Evolutionary conservation across 2,888 invertebrate species (phyloP), one percentile per base, ranked within the genome.

Genomic region (Hydroisotoma schaefferi): DNA sequence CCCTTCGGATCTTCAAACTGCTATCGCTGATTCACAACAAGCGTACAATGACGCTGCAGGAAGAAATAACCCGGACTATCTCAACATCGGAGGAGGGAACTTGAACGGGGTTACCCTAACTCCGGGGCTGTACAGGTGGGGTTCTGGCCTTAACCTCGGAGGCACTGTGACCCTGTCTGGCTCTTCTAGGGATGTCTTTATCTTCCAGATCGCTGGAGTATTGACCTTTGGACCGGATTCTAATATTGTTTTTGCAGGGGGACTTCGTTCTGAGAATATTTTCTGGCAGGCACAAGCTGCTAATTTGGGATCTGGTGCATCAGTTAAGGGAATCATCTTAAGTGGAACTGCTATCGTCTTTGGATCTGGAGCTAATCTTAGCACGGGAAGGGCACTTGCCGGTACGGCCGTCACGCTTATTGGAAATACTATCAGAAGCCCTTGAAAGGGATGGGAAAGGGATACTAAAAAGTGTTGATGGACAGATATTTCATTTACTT

Each of bases 21-120:
- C 38, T 8, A 8, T 20, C 15, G 6, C n/a, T 25, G 22, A 28
- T 23, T 15, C 12, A 2, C n/a, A 12, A 12, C 6, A 53, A 3
- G 59, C 59, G n/a, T 59, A 59, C 26, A 46, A 33, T 20, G 59
- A 59, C 37, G 59, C 54, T 20, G 33, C 53, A 1, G 47, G 54
- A 4, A 20, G 59, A 20, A n/a, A 10, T 6, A 46, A 53, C 18
- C 59, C 59, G 4, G 54, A 59, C 33, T n/a, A 27, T 12, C n/a
- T 46, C 25, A 53, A 59, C 44, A 3, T 4, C 29, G 46, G 23
- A 5, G 37, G 38, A 5, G 47, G 47, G 4, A 27, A 6, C 10
- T 4, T 47, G 1, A 47, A 20, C 18, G 52, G 43, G 6, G 12
- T 15, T 6, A 54, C 54, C 2, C 25, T 59, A 5, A 23, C 25